These are phyloP conservation scores for Darevskia nairensis DNA, from an alignment of 2,797 vertebrate species.

Conservation along the genomic window DNA sequence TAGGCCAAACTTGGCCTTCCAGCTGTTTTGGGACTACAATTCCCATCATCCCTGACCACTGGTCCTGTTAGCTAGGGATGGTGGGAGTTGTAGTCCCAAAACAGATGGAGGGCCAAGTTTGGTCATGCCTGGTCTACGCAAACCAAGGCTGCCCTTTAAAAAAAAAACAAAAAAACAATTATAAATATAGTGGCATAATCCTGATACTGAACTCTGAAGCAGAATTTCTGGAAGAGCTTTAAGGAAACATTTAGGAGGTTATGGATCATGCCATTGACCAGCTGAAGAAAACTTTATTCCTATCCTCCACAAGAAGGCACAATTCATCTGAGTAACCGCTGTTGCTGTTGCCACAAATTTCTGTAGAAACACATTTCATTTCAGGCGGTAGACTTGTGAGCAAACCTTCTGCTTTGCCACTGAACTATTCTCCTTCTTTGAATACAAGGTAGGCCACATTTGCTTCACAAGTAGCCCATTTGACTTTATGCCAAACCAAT, in stretches of 20 bases:
- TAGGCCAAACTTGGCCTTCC: too few species aligned
- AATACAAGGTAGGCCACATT: too few species aligned
- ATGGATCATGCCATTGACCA: not conserved
- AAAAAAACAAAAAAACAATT: not conserved
- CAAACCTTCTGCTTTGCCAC: not conserved
- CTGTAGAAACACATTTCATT: not conserved
- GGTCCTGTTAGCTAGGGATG: too few species aligned
- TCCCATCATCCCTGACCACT: too few species aligned
- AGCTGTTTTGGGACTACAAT: too few species aligned
- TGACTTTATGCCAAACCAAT: too few species aligned
- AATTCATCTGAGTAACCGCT: not conserved
- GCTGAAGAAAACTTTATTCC: not conserved
- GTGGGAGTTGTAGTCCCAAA: too few species aligned
- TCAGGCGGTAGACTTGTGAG: not conserved
- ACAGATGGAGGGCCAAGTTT: too few species aligned
- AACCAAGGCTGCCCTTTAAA: not conserved
- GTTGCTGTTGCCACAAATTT: not conserved
- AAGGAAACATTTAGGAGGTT: too few species aligned
- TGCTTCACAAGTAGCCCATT: too few species aligned
- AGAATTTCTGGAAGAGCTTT: not conserved
- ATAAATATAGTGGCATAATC: not conserved
- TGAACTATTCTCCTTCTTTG: too few species aligned
- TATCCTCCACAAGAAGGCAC: not conserved
- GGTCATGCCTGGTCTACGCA: not conserved
- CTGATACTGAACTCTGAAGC: not conserved